Evolutionary conservation across 1,140 invertebrate genomes (phyloP).

Genomic region (Rhopalosiphum padi): DNA sequence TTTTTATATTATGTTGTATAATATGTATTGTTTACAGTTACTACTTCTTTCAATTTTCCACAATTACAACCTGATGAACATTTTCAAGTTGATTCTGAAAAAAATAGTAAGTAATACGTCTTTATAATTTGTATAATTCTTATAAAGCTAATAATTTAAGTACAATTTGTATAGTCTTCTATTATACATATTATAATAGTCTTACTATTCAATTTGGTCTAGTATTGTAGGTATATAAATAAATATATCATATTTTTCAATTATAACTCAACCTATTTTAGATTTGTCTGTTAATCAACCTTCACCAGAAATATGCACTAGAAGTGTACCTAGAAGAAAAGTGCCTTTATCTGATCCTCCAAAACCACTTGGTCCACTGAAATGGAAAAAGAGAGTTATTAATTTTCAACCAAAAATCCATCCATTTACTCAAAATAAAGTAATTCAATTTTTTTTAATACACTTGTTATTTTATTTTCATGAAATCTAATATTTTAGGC

Average conservation of each 20-base stretch:
- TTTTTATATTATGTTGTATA: not conserved
- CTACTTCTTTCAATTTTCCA: not conserved
- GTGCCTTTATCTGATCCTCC: not conserved
- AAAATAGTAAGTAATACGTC: slow-evolving; percentile 2
- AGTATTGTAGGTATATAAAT: not conserved
- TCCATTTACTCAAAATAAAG: not conserved
- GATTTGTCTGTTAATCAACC: not conserved
- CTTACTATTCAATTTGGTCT: not conserved
- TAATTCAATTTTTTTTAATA: not conserved
- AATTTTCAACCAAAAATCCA: not conserved
- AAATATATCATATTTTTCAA: too few species aligned
- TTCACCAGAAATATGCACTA: not conserved
- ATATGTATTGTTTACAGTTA: not conserved
- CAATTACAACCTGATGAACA: not conserved
- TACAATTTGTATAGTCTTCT: not conserved
- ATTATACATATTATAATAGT: not conserved
- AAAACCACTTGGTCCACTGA: not conserved
- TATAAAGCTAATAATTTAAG: not conserved
- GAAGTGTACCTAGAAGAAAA: not conserved
- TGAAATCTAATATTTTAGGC: slow-evolving; percentile 4
- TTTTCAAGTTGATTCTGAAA: not conserved
- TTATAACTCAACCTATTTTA: not conserved
- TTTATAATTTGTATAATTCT: not conserved
- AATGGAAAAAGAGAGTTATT: not conserved
- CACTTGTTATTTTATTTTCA: not conserved